Base-by-base conservation (phyloP, 92 coral and sea anemone species). In the Zoanthus sociatus region DNA sequence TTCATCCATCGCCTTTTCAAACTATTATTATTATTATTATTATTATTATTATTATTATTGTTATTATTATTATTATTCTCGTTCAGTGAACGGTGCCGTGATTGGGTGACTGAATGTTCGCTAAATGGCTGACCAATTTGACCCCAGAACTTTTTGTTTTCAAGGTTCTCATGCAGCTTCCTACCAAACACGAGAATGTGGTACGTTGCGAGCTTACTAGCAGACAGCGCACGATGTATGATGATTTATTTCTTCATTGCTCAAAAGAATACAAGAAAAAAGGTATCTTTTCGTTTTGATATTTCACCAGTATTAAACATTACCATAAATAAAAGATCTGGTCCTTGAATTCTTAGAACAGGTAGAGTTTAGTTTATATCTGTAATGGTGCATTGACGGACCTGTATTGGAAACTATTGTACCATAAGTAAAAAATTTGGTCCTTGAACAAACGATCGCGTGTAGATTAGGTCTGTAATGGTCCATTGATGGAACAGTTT, bases 141-240 rank as follows among this genome's bases (percentile, higher is more conserved):
- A 37, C 44, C 15, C 10, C 10, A 32, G 0, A 1, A 16, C 45
- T 45, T 32, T 75, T 83, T 1, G 32, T 75, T 70, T 55, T 42
- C 20, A 17, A 96, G 99, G 99, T 96, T 89, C 98, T 96, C 64
- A 79, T 87, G 50, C 94, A 94, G 83, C 91, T 96, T 20, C 99
- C 99, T 7, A 88, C 77, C 4, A 96, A 96, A 56, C 91, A 84
- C 31, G 98, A 94, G 30, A 93, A 92, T 69, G 55, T 95, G 60
- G 84, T 93, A 33, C 87, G 91, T 78, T 87, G 92, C 26, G 95
- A 93, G 56, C 90, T 95, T 73, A 84, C 98, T 4, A 88, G 73
- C 26, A 89, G 69, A 48, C 99, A 96, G 73, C 91, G 91, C n/a
- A 81, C 53, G 51, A 79, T 96, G 33, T 95, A 95, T 79, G 91